Conservation (phyloP, 2,797 vertebrate genomes). For the Geotrypetes seraphini region DNA sequence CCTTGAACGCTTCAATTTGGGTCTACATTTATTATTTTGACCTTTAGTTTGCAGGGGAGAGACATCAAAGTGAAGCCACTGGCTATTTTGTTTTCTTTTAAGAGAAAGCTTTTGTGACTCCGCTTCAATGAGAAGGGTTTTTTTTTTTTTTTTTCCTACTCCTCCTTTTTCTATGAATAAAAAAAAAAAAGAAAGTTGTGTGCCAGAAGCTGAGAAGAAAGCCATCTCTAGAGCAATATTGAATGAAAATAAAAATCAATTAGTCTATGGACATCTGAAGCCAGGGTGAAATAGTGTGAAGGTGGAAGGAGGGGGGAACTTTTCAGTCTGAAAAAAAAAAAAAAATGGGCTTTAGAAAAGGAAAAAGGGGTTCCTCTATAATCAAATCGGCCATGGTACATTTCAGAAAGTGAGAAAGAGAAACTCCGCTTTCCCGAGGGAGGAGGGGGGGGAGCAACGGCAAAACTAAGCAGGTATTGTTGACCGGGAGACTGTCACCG, state of each 20-base stretch:
- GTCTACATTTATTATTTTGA: conserved; percentile 89
- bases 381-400: conserved; percentile 56
- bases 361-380: conserved; percentile 10
- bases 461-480: conserved; percentile 11
- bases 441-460: not conserved
- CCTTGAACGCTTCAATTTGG: conserved; percentile 64
- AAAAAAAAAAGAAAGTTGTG: conserved; percentile 46
- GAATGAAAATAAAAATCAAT: conserved; percentile 76
- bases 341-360: conserved; percentile 40
- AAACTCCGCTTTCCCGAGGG: not conserved
- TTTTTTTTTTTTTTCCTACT: conserved; percentile 40
- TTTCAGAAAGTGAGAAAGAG: conserved; percentile 18
- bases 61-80: conserved; percentile 60
- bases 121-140: conserved; percentile 45
- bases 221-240: conserved; percentile 53
- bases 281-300: conserved; percentile 47
- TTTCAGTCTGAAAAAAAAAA: conserved; percentile 20
- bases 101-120: conserved; percentile 57
- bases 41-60: conserved; percentile 60
- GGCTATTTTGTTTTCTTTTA: conserved; percentile 35
- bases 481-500: too few relatives aligned
- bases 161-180: too few relatives aligned
- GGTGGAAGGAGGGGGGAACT: conserved; percentile 3
- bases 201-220: conserved; percentile 56
- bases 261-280: conserved; percentile 62